Evolutionary conservation across 2,113 vertebrate genomes (phyloP).

Genomic region (Girardinichthys multiradiatus): DNA sequence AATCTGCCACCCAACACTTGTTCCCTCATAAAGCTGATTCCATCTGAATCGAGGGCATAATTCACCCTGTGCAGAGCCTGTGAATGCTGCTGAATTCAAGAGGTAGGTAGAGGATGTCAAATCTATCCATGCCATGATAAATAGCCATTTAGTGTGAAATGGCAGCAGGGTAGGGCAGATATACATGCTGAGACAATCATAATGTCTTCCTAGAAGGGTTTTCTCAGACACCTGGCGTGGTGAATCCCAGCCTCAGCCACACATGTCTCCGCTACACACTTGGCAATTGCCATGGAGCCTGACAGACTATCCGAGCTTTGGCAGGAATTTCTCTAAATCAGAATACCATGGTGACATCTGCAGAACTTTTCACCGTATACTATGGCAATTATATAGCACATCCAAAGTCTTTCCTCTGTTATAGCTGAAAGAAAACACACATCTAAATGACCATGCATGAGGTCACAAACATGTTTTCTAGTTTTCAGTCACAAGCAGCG

Average conservation of each 20-base stretch:
- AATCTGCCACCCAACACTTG: constrained; percentile 60
- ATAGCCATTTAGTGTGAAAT: constrained; percentile 74
- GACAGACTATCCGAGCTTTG: constrained; percentile 66
- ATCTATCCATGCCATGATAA: constrained; percentile 71
- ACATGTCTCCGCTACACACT: constrained; percentile 57
- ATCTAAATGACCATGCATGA: constrained; percentile 34
- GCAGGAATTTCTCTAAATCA: constrained; percentile 61
- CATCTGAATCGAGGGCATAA: constrained; percentile 59
- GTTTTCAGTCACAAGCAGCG: neutral
- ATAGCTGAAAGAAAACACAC: constrained; percentile 11
- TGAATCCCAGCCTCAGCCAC: constrained; percentile 51
- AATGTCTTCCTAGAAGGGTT: constrained; percentile 62
- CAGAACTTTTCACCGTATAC: constrained; percentile 47
- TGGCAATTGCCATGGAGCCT: constrained; percentile 64
- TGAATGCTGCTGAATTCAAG: constrained; percentile 58
- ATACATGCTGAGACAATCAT: constrained; percentile 53
- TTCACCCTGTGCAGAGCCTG: constrained; percentile 58
- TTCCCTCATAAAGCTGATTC: constrained; percentile 66
- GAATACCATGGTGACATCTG: constrained; percentile 55
- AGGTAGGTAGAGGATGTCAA: constrained; percentile 65
- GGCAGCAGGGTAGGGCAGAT: constrained; percentile 70
- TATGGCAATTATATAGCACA: constrained; percentile 41
- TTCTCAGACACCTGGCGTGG: constrained; percentile 59
- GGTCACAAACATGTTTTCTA: constrained; percentile 19
- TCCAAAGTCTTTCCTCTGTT: constrained; percentile 25